These are phyloP conservation scores for Theropithecus gelada DNA, from an alignment of 2,113 vertebrate species.

Conservation along the genomic window DNA sequence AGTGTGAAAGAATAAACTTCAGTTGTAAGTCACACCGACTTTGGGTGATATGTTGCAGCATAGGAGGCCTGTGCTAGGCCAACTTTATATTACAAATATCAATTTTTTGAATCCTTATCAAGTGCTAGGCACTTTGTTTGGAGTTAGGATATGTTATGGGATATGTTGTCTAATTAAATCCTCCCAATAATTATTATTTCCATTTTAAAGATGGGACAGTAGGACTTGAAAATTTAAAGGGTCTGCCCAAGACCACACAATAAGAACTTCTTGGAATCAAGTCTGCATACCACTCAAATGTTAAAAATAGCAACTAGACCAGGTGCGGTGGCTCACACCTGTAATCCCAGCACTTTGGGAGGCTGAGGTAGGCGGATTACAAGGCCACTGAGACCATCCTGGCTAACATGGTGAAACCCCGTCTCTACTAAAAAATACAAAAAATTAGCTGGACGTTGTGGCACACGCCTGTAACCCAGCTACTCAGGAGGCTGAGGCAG, in stretches of 20 bases:
- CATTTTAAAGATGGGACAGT: neutral
- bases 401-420: no score
- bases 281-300: neutral
- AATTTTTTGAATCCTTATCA: neutral
- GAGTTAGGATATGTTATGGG: neutral
- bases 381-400: no score
- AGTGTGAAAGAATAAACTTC: neutral
- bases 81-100: neutral
- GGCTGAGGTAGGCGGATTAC: no score
- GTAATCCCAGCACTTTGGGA: no score
- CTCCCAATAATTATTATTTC: neutral
- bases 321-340: no score
- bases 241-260: neutral
- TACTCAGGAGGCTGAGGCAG: no score
- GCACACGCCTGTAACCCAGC: no score
- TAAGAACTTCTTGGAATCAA: neutral
- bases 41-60: neutral
- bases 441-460: no score
- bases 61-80: no score
- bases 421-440: no score
- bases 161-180: constrained; percentile 1
- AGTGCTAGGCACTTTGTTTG: neutral
- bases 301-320: neutral
- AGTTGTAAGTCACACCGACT: neutral
- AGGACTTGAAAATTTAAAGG: neutral